Percentiles rank a stretch among this genome's conserved stretches.
Evolutionary conservation across 2,113 vertebrate species (phyloP).

Genomic region (Antennarius striatus): DNA sequence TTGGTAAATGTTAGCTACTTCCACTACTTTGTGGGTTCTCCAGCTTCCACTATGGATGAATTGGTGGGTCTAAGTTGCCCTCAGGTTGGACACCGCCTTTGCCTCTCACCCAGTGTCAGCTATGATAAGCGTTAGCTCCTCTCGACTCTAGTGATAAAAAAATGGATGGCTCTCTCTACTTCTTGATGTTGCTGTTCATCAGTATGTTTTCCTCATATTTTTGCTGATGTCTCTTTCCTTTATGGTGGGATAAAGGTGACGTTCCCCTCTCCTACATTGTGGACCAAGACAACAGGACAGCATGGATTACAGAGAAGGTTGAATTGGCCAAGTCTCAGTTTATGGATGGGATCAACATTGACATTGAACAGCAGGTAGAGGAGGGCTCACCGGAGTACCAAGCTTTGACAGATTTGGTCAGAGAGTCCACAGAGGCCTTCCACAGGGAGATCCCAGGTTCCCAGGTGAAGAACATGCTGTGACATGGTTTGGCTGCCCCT

Average conservation of each 20-base stretch:
- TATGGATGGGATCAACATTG: conserved; percentile 97
- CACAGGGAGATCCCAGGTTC: conserved; percentile 92
- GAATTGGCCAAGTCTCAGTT: conserved; percentile 87
- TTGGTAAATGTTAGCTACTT: not conserved
- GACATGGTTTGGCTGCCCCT: not conserved
- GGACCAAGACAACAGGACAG: conserved; percentile 83
- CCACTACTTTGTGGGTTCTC: not conserved
- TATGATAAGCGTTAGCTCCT: no score
- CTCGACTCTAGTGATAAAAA: no score
- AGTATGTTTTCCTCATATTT: not conserved
- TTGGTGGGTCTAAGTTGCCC: no score
- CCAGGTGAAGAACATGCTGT: conserved; percentile 80
- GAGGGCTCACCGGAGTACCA: conserved; percentile 83
- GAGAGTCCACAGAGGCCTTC: conserved; percentile 88
- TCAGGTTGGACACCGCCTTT: no score
- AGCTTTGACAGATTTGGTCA: conserved; percentile 89
- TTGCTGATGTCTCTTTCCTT: not conserved
- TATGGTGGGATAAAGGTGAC: conserved; percentile 80
- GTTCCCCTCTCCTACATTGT: conserved; percentile 81
- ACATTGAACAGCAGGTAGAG: conserved; percentile 89
- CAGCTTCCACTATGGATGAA: no score
- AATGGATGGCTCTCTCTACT: no score
- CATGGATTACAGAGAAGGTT: conserved; percentile 87
- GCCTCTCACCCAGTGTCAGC: no score
- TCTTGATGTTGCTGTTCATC: no score